Evolutionary conservation across 2,797 vertebrate genomes (phyloP), one percentile per base, ranked within the genome.

Genomic region (Oreochromis grahami): DNA sequence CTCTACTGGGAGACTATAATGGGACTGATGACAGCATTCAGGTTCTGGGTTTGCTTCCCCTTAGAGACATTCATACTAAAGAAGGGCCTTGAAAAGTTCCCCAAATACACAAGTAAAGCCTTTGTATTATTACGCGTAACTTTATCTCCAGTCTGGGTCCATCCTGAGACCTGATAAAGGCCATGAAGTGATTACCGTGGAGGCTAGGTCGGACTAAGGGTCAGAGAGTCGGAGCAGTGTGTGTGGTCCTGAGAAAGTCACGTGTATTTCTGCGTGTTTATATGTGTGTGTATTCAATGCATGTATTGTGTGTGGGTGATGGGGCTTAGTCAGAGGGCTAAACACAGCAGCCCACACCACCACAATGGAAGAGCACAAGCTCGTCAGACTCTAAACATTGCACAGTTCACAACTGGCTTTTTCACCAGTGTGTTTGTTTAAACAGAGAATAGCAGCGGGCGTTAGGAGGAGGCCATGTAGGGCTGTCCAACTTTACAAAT

Each of bases 101-200:
- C 84, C n/a, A 11, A 86, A 87, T 90, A 90, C 87, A 91, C 89
- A 90, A 91, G 84, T 80, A 77, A 90, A 85, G 77, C 78, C 91
- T 93, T 94, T 92, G 91, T 92, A 21, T 93, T 91, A 86, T 93
- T 93, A 88, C 60, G 56, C 90, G 94, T 92, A 95, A 94, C 92
- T 77, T 34, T 92, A 93, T 88, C 89, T 90, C 52, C 14, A 56
- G 77, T 81, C 63, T 8, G 79, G 76, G 52, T 80, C 79, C 65
- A 82, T 84, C 76, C 84, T 84, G 63, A 89, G 88, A 88, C 84
- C 79, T 82, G 92, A 74, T 78, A 55, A 81, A 84, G 89, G 86
- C 82, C 84, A 48, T 21, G 51, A 68, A 81, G 83, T 78, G 88
- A 94, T 90, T 92, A 86, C 84, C 68, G 43, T 41, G 79, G 82